phyloP scores from a whole-genome alignment of 2,113 vertebrate species.

The Eidolon helvum region DNA sequence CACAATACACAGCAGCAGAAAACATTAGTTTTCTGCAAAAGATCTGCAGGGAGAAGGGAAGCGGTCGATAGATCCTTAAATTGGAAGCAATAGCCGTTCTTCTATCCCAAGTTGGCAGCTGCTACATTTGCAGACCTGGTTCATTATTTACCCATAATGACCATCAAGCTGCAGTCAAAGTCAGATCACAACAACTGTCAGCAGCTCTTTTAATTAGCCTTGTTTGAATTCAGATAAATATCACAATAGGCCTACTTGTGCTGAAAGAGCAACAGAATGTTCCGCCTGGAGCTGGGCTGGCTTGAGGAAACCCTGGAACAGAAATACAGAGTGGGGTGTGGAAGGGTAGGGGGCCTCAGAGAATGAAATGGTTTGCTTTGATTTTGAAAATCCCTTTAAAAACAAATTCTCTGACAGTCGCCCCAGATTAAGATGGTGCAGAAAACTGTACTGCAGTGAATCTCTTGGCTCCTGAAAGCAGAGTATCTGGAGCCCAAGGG shows the following conservation, averaged over 20 bases:
- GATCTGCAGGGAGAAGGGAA: slow-evolving; percentile 89
- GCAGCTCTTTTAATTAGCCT: slow-evolving; percentile 93
- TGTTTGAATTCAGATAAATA: slow-evolving; percentile 93
- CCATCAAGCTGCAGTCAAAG: slow-evolving; percentile 92
- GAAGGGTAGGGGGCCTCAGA: neutral
- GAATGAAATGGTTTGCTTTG: slow-evolving; percentile 23
- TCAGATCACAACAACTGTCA: slow-evolving; percentile 93
- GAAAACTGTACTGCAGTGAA: neutral
- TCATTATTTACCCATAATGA: slow-evolving; percentile 96
- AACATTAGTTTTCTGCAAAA: slow-evolving; percentile 88
- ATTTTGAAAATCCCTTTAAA: slow-evolving; percentile 60
- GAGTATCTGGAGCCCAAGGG: neutral
- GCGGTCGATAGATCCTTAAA: slow-evolving; percentile 91
- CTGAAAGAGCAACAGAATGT: slow-evolving; percentile 85
- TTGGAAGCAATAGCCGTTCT: slow-evolving; percentile 89
- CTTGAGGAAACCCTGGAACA: slow-evolving; percentile 61
- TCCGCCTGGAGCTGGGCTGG: slow-evolving; percentile 70
- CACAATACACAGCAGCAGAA: slow-evolving; percentile 87
- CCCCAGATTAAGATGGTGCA: neutral
- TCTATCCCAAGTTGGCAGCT: slow-evolving; percentile 89
- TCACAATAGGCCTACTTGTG: slow-evolving; percentile 88
- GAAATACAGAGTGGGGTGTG: neutral
- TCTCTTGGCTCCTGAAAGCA: neutral
- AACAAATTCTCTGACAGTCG: neutral
- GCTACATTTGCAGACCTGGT: slow-evolving; percentile 91